These are phyloP conservation scores for Priocnemis perturbator DNA, from an alignment of 2,888 invertebrate species.

Conservation along the genomic window DNA sequence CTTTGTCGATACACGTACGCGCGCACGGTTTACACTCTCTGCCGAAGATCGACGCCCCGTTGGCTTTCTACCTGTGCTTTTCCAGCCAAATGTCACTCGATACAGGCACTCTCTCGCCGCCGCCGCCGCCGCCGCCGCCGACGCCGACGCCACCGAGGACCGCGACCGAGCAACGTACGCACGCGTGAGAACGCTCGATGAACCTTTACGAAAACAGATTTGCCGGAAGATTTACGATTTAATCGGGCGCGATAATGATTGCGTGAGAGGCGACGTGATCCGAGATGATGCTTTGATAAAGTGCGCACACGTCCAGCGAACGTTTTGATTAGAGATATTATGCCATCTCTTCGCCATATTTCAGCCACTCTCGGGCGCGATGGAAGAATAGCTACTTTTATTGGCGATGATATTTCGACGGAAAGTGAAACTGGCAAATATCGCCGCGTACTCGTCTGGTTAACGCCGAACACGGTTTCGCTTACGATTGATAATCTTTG, in stretches of 20 bases:
- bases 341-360: too few relatives aligned
- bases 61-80: slow-evolving; percentile 45
- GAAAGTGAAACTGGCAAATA: too few relatives aligned
- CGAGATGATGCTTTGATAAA: too few relatives aligned
- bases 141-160: background rate
- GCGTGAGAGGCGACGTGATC: background rate
- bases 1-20: background rate
- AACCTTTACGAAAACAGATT: slow-evolving; percentile 30
- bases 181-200: slow-evolving; percentile 35
- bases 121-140: background rate
- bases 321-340: too few relatives aligned
- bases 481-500: too few relatives aligned
- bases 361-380: too few relatives aligned
- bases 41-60: slow-evolving; percentile 6
- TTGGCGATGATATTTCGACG: too few relatives aligned
- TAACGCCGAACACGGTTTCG: too few relatives aligned
- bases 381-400: too few relatives aligned
- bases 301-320: too few relatives aligned
- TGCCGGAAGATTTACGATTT: slow-evolving; percentile 30
- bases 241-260: slow-evolving; percentile 35
- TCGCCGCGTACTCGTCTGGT: too few relatives aligned
- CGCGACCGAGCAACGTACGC: background rate
- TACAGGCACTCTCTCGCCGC: background rate
- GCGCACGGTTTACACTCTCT: background rate
- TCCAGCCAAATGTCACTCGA: slow-evolving; percentile 51